Percentiles rank a stretch among this genome's conserved stretches.
These are phyloP conservation scores for Danio aesculapii DNA, from an alignment of 2,797 vertebrate genomes.

Conservation along the genomic window DNA sequence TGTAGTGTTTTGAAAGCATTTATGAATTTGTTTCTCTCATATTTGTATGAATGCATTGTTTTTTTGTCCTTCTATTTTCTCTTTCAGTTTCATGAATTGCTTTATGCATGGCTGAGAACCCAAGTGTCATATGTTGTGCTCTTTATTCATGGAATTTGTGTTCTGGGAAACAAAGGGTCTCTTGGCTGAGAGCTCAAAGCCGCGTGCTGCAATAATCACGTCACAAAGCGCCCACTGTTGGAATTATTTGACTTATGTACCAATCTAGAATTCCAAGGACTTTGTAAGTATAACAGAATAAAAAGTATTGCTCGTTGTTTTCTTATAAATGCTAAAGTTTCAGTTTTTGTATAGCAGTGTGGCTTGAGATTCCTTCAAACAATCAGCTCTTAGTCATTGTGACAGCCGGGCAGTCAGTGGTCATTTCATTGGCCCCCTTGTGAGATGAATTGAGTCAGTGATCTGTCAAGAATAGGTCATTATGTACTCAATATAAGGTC, in stretches of 20 bases:
- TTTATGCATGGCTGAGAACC: constrained; percentile 9
- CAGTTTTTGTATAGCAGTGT: neutral
- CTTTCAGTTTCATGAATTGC: constrained; percentile 28
- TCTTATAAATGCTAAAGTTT: neutral
- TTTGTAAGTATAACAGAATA: neutral
- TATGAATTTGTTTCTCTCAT: neutral
- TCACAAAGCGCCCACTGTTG: constrained; percentile 76
- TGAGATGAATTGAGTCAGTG: constrained; percentile 74
- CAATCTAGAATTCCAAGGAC: constrained; percentile 43
- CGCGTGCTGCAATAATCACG: constrained; percentile 56
- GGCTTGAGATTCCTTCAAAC: constrained; percentile 52
- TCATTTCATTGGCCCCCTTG: constrained; percentile 65
- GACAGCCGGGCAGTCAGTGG: constrained; percentile 62
- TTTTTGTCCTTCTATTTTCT: neutral
- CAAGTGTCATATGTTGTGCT: constrained; percentile 56
- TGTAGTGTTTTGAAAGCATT: constrained; percentile 1
- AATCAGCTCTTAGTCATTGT: constrained; percentile 58
- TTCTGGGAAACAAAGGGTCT: constrained; percentile 70
- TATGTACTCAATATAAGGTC: constrained; percentile 75
- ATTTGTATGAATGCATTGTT: neutral
- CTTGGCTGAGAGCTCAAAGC: constrained; percentile 61
- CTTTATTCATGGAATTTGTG: constrained; percentile 68
- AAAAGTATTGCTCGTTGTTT: constrained; percentile 4
- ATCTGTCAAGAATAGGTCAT: constrained; percentile 77
- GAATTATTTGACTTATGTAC: constrained; percentile 50